These are phyloP conservation scores for Danio tinwini DNA, from an alignment of 2,797 vertebrate species.

Conservation along the genomic window DNA sequence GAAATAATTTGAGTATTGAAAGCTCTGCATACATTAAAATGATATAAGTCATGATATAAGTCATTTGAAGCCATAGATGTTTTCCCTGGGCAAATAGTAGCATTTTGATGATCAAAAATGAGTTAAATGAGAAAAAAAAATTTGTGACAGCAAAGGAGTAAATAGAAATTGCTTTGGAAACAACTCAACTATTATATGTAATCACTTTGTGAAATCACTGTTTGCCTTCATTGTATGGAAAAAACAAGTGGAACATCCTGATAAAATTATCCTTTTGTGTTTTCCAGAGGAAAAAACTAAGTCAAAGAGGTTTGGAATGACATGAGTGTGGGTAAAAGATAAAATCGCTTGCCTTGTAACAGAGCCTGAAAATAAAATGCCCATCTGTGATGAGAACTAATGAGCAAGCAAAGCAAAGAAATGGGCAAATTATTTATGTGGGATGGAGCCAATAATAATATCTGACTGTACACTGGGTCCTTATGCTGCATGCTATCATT, in stretches of 20 bases:
- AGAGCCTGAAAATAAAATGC: neutral
- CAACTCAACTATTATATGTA: neutral
- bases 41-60: too few species aligned
- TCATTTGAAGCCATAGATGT: too few species aligned
- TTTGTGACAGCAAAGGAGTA: too few species aligned
- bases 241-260: neutral
- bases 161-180: neutral
- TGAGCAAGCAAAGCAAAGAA: neutral
- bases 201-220: neutral
- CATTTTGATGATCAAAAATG: too few species aligned
- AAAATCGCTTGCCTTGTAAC: neutral
- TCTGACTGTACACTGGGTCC: neutral
- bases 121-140: too few species aligned
- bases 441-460: neutral
- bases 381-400: conserved; percentile 1
- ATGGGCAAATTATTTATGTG: neutral
- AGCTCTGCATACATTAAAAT: too few species aligned
- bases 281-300: neutral
- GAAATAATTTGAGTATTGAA: too few species aligned
- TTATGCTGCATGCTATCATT: neutral
- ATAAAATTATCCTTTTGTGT: neutral
- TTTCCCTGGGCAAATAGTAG: too few species aligned
- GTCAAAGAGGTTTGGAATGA: neutral
- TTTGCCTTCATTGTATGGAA: neutral
- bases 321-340: neutral